These are phyloP conservation scores for Mantis religiosa DNA, from an alignment of 2,888 invertebrate genomes.

Conservation along the genomic window DNA sequence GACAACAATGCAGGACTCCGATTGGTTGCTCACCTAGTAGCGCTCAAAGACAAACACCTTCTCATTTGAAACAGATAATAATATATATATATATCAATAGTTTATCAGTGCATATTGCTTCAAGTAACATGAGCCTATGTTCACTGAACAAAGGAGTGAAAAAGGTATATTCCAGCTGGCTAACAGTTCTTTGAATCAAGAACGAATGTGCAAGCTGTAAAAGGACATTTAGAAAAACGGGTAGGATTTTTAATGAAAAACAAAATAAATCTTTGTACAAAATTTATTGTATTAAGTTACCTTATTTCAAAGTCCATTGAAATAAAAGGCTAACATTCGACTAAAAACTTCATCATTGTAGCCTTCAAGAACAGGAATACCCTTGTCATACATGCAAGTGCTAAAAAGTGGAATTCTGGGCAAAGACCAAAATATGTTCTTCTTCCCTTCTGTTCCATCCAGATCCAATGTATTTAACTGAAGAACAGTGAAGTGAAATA, in stretches of 20 bases:
- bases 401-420: slow-evolving; percentile 62
- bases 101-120: no score
- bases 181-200: no score
- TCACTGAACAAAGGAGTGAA: no score
- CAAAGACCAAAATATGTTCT: slow-evolving; percentile 74
- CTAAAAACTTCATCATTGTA: slow-evolving; percentile 78
- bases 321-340: slow-evolving; percentile 73
- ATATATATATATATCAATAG: no score
- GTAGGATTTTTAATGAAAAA: not conserved
- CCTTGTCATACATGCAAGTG: slow-evolving; percentile 59
- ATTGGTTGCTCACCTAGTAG: no score
- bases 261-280: not conserved
- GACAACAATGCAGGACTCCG: no score
- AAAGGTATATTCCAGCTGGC: no score
- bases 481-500: slow-evolving; percentile 75
- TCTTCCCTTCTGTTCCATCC: slow-evolving; percentile 52
- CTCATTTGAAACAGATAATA: no score
- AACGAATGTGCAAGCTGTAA: no score
- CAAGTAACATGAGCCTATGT: no score
- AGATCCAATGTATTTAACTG: slow-evolving; percentile 80
- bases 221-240: no score
- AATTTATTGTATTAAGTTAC: not conserved
- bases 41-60: no score
- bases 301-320: slow-evolving; percentile 12
- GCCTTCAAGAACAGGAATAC: slow-evolving; percentile 62